These are phyloP conservation scores for Clavelina lepadiformis DNA, from an alignment of 23 tunicate genomes.

Conservation along the genomic window DNA sequence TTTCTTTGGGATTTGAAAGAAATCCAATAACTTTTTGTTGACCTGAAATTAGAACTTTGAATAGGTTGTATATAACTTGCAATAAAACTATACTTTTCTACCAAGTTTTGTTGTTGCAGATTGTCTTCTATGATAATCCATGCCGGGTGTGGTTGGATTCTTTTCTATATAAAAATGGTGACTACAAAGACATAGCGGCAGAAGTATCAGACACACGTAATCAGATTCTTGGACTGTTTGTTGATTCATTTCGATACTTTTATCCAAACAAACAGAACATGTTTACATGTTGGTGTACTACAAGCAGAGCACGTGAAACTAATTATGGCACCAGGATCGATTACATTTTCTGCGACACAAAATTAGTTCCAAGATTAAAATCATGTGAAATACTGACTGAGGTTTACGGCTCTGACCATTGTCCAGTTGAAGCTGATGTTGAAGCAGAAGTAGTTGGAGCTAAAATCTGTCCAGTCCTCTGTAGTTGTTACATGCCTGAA, in stretches of 20 bases:
- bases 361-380: slow-evolving; percentile 2
- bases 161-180: slow-evolving; percentile 46
- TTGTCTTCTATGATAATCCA: slow-evolving; percentile 55
- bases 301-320: slow-evolving; percentile 68
- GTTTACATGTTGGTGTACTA: slow-evolving; percentile 85
- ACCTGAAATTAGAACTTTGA: too few species aligned
- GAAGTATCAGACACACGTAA: neutral
- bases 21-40: too few species aligned
- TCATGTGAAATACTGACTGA: slow-evolving; percentile 58
- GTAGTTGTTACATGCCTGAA: slow-evolving; percentile 34
- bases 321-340: slow-evolving; percentile 94
- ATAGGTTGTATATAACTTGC: too few species aligned
- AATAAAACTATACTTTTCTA: too few species aligned
- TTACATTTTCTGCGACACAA: slow-evolving; percentile 46
- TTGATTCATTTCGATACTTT: slow-evolving; percentile 78
- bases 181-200: slow-evolving; percentile 6
- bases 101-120: too few species aligned
- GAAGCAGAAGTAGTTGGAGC: slow-evolving; percentile 13
- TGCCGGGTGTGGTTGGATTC: slow-evolving; percentile 70
- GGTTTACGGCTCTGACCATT: slow-evolving; percentile 82
- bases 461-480: slow-evolving; percentile 40
- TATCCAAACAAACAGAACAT: slow-evolving; percentile 46
- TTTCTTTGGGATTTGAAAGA: too few species aligned
- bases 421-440: slow-evolving; percentile 62
- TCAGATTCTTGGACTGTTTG: slow-evolving; percentile 21